Conservation (phyloP, 2,113 vertebrate genomes). For the Calidris pygmaea region DNA sequence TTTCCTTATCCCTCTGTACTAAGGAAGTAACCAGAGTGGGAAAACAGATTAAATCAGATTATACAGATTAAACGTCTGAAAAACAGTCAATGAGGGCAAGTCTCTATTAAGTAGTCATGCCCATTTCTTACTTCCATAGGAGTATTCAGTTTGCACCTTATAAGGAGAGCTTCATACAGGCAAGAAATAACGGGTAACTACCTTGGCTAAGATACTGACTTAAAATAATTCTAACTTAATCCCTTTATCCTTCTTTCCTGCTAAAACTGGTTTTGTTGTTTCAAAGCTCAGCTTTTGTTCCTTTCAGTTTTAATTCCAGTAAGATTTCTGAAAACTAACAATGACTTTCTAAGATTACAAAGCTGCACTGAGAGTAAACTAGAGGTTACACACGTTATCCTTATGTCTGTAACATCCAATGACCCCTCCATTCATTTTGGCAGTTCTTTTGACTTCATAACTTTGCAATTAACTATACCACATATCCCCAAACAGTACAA, state of each 20-base stretch:
- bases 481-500: neutral
- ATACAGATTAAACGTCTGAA: neutral
- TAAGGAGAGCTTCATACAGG: neutral
- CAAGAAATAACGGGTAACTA: neutral
- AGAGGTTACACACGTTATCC: neutral
- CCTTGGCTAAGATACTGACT: neutral
- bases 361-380: neutral
- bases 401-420: neutral
- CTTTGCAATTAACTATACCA: neutral
- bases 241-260: neutral
- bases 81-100: neutral
- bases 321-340: neutral
- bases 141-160: neutral
- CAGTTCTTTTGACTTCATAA: neutral
- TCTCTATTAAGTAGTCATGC: neutral
- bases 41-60: neutral
- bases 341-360: neutral
- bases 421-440: neutral
- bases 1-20: neutral
- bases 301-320: neutral
- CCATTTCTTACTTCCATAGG: neutral
- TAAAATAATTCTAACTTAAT: neutral
- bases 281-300: neutral
- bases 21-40: neutral
- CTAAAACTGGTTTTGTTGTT: neutral